These are phyloP conservation scores for Gymnopithys bicolor DNA, from an alignment of 2,797 vertebrate species.

Conservation along the genomic window DNA sequence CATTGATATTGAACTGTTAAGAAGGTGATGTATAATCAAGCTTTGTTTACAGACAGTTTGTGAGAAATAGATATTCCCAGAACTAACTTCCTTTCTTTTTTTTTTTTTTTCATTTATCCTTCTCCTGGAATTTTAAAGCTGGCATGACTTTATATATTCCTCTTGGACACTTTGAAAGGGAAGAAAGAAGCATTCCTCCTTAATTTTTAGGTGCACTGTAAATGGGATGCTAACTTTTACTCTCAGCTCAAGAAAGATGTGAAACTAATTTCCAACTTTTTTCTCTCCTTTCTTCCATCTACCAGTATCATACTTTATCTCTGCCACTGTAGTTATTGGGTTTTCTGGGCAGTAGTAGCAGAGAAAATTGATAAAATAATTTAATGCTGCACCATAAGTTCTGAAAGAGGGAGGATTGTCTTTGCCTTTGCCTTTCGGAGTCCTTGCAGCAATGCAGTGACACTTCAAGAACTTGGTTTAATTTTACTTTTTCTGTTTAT, in stretches of 20 bases:
- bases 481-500: background rate
- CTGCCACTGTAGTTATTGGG: constrained; percentile 53
- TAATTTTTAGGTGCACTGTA: background rate
- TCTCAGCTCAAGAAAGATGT: background rate
- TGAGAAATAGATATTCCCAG: background rate
- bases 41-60: background rate
- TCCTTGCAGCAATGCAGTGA: background rate
- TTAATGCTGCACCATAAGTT: constrained; percentile 18
- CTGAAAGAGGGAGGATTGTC: background rate
- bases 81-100: background rate
- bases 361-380: constrained; percentile 60
- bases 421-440: background rate
- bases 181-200: background rate
- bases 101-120: background rate
- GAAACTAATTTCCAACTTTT: constrained; percentile 1
- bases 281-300: constrained; percentile 10
- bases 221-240: background rate
- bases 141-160: background rate
- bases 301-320: constrained; percentile 17
- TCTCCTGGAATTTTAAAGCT: background rate
- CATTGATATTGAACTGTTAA: background rate
- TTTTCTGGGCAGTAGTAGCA: constrained; percentile 27
- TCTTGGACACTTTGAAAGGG: background rate
- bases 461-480: background rate
- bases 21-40: background rate